Percentiles rank a stretch among this genome's conserved stretches.
These are phyloP conservation scores for Sebastes taczanowskii DNA, from an alignment of 2,797 vertebrate genomes.

Conservation along the genomic window DNA sequence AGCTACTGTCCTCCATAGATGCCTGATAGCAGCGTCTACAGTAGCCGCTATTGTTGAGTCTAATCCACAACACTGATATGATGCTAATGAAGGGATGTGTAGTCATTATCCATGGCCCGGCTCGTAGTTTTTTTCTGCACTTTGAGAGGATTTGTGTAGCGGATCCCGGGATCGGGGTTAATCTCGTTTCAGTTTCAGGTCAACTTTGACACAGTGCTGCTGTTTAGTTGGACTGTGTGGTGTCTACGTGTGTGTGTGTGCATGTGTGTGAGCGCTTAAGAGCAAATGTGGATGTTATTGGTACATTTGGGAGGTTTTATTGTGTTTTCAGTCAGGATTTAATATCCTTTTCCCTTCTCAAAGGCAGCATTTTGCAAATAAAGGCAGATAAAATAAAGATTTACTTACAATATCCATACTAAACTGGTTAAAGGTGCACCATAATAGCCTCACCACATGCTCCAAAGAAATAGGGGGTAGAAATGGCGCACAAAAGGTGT, in stretches of 20 bases:
- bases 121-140: conserved; percentile 44
- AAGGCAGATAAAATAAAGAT: background rate
- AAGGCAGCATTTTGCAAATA: conserved; percentile 30
- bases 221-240: conserved; percentile 19
- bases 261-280: background rate
- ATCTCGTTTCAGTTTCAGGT: conserved; percentile 69
- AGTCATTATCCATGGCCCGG: conserved; percentile 65
- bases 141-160: conserved; percentile 64
- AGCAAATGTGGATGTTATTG: conserved; percentile 5
- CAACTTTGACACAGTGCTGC: conserved; percentile 52
- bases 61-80: conserved; percentile 73
- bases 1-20: conserved; percentile 43
- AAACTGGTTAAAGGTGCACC: background rate
- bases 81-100: conserved; percentile 70
- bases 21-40: conserved; percentile 53
- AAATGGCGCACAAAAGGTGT: too few relatives aligned
- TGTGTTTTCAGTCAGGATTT: conserved; percentile 31
- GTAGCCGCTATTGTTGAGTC: conserved; percentile 52
- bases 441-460: too few relatives aligned
- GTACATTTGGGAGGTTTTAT: conserved; percentile 20
- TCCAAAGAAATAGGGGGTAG: too few relatives aligned
- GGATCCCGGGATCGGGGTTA: conserved; percentile 66
- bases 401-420: background rate
- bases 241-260: background rate
- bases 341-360: background rate